These are phyloP conservation scores for Trachemys scripta DNA, from an alignment of 2,113 vertebrate genomes.

Conservation along the genomic window DNA sequence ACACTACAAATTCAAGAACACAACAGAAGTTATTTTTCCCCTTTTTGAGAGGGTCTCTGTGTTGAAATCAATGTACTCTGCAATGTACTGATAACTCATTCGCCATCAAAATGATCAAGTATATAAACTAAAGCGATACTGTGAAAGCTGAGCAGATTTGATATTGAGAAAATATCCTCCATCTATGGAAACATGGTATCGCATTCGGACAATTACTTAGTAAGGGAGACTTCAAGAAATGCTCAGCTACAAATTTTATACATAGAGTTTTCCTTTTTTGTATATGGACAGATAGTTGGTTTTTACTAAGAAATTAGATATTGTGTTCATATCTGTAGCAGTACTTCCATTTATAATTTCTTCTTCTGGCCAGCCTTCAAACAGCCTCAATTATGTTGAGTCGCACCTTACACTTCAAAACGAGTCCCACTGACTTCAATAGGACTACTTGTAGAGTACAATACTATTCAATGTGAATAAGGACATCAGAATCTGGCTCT, in stretches of 20 bases:
- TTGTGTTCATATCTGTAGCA: neutral
- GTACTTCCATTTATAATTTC: neutral
- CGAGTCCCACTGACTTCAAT: neutral
- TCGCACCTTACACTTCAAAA: neutral
- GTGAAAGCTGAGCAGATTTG: conserved; percentile 68
- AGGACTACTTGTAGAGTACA: neutral
- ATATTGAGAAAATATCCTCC: conserved; percentile 70
- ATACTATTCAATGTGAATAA: neutral
- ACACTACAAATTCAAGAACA: conserved; percentile 75
- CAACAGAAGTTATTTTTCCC: conserved; percentile 75
- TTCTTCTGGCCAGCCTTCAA: neutral
- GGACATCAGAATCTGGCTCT: neutral
- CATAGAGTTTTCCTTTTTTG: neutral
- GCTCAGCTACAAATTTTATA: conserved; percentile 51
- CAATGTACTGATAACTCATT: conserved; percentile 76
- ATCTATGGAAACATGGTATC: conserved; percentile 72
- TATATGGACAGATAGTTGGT: neutral
- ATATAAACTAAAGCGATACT: conserved; percentile 75
- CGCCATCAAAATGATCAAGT: conserved; percentile 67
- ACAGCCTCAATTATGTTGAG: neutral
- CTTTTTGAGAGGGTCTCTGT: conserved; percentile 70
- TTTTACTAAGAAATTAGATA: neutral
- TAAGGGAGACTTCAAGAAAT: conserved; percentile 41
- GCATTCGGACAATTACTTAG: conserved; percentile 68
- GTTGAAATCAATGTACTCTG: conserved; percentile 71